A percentile compares a stretch with the other conserved stretches of the same genome.
Conservation (phyloP, 2,888 invertebrate genomes). For the Halictus quadricinctus region DNA sequence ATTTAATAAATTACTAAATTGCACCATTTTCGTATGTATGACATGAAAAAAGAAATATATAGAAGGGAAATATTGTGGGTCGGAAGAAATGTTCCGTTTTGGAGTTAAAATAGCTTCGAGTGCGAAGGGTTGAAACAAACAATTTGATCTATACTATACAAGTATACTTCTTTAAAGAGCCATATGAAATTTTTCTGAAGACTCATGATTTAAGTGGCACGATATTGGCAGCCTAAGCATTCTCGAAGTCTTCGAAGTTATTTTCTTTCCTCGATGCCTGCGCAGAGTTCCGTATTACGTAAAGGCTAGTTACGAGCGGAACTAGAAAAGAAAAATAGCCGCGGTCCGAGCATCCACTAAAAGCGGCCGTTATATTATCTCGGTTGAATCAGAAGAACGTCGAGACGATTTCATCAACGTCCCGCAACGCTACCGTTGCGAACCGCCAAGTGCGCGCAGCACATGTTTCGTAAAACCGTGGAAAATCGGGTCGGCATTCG, state of each 20-base stretch:
- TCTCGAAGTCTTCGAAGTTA: background rate
- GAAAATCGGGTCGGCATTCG: conserved; percentile 16
- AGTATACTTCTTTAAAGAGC: background rate
- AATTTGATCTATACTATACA: too few relatives aligned
- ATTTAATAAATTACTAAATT: too few relatives aligned
- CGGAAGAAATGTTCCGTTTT: too few relatives aligned
- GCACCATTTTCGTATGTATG: too few relatives aligned
- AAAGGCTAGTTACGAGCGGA: conserved; percentile 39
- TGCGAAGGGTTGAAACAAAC: too few relatives aligned
- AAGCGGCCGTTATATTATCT: conserved; percentile 32
- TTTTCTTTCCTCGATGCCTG: background rate
- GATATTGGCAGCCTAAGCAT: background rate
- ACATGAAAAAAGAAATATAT: too few relatives aligned
- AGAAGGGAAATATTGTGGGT: too few relatives aligned
- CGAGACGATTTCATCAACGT: conserved; percentile 41
- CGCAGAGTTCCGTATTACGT: conserved; percentile 5
- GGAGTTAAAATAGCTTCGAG: too few relatives aligned
- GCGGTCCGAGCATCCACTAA: conserved; percentile 10
- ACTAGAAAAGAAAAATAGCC: conserved; percentile 8
- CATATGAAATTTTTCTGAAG: background rate
- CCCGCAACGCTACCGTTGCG: conserved; percentile 15
- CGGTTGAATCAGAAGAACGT: conserved; percentile 21
- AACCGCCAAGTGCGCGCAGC: background rate
- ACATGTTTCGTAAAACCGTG: conserved; percentile 27
- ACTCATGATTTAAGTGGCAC: background rate